These are phyloP conservation scores for Andrena chrysosceles DNA, from an alignment of 2,888 invertebrate species.

Conservation along the genomic window DNA sequence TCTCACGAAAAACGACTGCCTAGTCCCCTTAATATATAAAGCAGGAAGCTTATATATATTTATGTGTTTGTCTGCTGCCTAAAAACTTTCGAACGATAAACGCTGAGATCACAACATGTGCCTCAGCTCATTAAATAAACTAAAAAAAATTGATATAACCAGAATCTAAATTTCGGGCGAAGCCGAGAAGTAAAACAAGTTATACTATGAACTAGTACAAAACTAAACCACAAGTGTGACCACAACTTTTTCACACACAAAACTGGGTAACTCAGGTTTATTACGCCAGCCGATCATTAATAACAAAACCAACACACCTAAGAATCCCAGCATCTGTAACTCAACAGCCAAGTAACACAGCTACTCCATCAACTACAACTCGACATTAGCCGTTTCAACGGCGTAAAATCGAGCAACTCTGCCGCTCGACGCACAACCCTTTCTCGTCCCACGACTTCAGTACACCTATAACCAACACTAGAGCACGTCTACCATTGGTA, in stretches of 20 bases:
- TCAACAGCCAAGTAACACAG: background rate
- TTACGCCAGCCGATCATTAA: background rate
- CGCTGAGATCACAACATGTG: too few relatives aligned
- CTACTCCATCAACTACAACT: background rate
- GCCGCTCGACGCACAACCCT: conserved; percentile 4
- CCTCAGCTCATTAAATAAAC: too few relatives aligned
- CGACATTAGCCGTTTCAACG: conserved; percentile 4
- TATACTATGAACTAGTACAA: too few relatives aligned
- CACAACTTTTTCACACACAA: background rate
- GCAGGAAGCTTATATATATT: too few relatives aligned
- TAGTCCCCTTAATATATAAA: too few relatives aligned
- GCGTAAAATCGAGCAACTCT: conserved; percentile 14
- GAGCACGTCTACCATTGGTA: background rate
- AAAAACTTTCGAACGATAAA: too few relatives aligned
- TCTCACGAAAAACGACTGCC: too few relatives aligned
- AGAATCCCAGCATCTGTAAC: background rate
- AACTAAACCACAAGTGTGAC: too few relatives aligned
- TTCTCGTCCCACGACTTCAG: background rate
- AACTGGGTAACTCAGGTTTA: background rate
- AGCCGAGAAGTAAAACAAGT: too few relatives aligned
- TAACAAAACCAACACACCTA: background rate
- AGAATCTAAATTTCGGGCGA: too few relatives aligned
- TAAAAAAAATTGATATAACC: too few relatives aligned
- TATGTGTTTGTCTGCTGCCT: too few relatives aligned
- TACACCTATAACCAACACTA: background rate